A percentile compares a stretch with the other conserved stretches of the same genome.
Conservation (phyloP, 2,888 invertebrate genomes). For the Antitype chi region DNA sequence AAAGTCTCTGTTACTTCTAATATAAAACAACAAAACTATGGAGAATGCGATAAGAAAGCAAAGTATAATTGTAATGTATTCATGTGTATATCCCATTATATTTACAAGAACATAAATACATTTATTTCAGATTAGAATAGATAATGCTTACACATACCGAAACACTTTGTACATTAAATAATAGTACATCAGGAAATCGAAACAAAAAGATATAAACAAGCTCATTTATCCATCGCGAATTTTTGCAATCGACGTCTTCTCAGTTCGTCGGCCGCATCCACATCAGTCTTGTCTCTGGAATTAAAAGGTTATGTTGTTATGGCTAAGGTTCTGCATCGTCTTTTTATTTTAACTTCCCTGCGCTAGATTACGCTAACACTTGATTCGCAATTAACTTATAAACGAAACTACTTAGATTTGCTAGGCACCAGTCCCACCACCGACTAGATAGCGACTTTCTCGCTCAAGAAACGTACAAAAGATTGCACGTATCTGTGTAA, state of each 20-base stretch:
- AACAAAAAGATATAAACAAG: conserved; percentile 77
- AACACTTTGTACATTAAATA: conserved; percentile 89
- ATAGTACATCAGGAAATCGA: conserved; percentile 82
- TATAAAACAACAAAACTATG: conserved; percentile 50
- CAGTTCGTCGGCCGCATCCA: conserved; percentile 92
- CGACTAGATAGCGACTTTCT: neutral
- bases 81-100: conserved; percentile 89
- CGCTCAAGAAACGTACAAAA: neutral
- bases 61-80: conserved; percentile 84
- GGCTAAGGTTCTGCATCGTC: neutral
- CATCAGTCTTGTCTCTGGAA: conserved; percentile 85
- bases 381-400: neutral
- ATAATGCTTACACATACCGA: conserved; percentile 87
- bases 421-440: neutral
- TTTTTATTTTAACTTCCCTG: neutral
- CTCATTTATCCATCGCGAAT: conserved; percentile 90
- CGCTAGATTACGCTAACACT: neutral
- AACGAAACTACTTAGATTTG: neutral
- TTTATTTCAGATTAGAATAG: conserved; percentile 85
- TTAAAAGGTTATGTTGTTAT: conserved; percentile 7
- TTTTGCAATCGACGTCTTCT: conserved; percentile 94
- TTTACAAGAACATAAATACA: conserved; percentile 90
- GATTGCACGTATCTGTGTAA: neutral
- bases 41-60: conserved; percentile 63
- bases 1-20: conserved; percentile 45